These are phyloP conservation scores for Carassius carassius DNA, from an alignment of 2,113 vertebrate species.

Conservation along the genomic window DNA sequence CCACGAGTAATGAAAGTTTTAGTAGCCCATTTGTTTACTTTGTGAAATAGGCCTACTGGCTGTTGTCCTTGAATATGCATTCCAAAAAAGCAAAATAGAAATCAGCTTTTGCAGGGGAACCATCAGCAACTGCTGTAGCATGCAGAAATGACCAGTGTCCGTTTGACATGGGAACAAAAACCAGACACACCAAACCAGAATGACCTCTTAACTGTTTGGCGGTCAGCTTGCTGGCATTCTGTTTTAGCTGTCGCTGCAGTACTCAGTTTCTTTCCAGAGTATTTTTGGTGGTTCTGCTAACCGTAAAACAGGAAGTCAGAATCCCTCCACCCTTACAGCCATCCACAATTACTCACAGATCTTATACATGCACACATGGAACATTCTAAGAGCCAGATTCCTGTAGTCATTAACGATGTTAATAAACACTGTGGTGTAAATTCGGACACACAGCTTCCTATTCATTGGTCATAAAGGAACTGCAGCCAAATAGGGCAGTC, in stretches of 20 bases:
- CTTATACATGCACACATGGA: slow-evolving; percentile 36
- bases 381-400: slow-evolving; percentile 21
- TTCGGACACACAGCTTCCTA: slow-evolving; percentile 44
- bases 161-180: neutral
- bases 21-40: neutral
- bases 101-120: slow-evolving; percentile 43
- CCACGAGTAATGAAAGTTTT: neutral
- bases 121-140: slow-evolving; percentile 14
- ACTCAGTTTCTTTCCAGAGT: slow-evolving; percentile 56
- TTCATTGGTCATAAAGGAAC: neutral
- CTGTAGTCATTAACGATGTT: slow-evolving; percentile 2
- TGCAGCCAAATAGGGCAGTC: neutral
- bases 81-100: slow-evolving; percentile 52
- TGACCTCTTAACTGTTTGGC: slow-evolving; percentile 1
- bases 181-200: neutral
- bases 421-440: slow-evolving; percentile 3
- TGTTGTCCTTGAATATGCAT: slow-evolving; percentile 39
- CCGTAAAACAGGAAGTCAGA: slow-evolving; percentile 64
- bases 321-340: slow-evolving; percentile 56
- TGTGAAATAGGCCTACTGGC: slow-evolving; percentile 18
- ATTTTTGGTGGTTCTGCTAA: slow-evolving; percentile 57
- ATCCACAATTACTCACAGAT: neutral
- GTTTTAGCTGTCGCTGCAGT: slow-evolving; percentile 14
- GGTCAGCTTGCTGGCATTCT: neutral
- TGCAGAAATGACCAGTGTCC: neutral